A percentile compares a stretch with the other conserved stretches of the same genome.
These are phyloP conservation scores for Phoenicopterus ruber DNA, from an alignment of 2,113 vertebrate genomes.

Conservation along the genomic window DNA sequence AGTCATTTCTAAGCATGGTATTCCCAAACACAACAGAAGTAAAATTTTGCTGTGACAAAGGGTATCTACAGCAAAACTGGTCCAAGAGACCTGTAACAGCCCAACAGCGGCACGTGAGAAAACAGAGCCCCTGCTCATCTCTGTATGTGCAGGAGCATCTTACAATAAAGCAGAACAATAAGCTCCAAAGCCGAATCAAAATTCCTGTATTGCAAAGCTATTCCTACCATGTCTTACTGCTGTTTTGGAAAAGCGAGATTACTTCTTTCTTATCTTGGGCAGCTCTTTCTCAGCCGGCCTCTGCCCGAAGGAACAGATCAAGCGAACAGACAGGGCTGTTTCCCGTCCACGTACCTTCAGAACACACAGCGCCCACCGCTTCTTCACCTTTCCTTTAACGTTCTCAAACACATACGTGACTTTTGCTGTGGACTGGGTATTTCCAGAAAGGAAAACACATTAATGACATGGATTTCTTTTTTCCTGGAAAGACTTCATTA, in stretches of 20 bases:
- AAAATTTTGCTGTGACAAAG: neutral
- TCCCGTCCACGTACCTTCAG: neutral
- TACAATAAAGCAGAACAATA: neutral
- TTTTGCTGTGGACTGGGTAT: neutral
- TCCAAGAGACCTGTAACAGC: neutral
- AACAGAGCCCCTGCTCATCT: neutral
- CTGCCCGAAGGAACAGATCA: neutral
- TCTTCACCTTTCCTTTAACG: neutral
- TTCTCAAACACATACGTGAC: neutral
- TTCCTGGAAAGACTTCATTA: neutral
- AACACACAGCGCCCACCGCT: neutral
- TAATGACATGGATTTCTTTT: neutral
- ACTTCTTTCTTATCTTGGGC: neutral
- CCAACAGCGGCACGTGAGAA: rapidly evolving
- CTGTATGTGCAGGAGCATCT: neutral
- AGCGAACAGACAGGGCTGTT: neutral
- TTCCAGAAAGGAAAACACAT: neutral
- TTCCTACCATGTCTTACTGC: neutral
- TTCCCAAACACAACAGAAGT: neutral
- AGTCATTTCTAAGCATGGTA: neutral
- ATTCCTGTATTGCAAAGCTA: neutral
- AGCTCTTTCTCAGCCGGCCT: neutral
- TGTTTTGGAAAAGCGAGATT: neutral
- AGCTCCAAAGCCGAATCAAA: neutral
- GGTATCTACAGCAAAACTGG: neutral